Evolutionary conservation across 2,113 vertebrate genomes (phyloP).

Genomic region (Otis tarda): DNA sequence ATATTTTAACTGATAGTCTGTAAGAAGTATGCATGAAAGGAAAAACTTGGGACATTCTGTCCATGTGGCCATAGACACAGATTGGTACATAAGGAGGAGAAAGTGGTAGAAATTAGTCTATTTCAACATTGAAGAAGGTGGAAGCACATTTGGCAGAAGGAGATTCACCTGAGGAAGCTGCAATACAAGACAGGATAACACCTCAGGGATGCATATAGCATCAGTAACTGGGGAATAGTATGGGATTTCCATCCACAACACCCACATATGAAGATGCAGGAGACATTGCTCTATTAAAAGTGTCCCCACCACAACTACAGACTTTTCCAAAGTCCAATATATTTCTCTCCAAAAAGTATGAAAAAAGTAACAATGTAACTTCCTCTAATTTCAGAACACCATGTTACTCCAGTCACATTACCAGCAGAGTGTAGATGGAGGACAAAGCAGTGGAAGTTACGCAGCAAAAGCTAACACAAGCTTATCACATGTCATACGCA

Average conservation of each 20-base stretch:
- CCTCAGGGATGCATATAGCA: not conserved
- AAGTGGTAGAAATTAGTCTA: not conserved
- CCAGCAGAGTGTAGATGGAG: not conserved
- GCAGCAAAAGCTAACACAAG: not conserved
- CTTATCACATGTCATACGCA: not conserved
- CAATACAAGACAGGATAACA: not conserved
- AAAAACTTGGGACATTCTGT: not conserved
- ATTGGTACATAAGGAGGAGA: not conserved
- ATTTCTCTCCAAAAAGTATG: not conserved
- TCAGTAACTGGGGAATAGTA: not conserved
- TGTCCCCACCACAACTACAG: not conserved
- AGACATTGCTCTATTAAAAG: not conserved
- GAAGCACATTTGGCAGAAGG: not conserved
- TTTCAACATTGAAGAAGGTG: not conserved
- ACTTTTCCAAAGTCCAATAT: not conserved
- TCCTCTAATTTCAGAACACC: not conserved
- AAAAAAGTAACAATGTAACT: not conserved
- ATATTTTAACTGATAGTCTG: not conserved
- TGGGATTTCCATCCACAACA: not conserved
- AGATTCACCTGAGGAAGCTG: not conserved
- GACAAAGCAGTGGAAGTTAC: not conserved
- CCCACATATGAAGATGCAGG: not conserved
- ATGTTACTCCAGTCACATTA: not conserved
- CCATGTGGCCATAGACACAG: not conserved
- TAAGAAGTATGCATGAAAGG: not conserved